Percentiles rank a stretch among this genome's conserved stretches.
Conservation (phyloP, 2,113 vertebrate genomes). For the Aegotheles bennettii region DNA sequence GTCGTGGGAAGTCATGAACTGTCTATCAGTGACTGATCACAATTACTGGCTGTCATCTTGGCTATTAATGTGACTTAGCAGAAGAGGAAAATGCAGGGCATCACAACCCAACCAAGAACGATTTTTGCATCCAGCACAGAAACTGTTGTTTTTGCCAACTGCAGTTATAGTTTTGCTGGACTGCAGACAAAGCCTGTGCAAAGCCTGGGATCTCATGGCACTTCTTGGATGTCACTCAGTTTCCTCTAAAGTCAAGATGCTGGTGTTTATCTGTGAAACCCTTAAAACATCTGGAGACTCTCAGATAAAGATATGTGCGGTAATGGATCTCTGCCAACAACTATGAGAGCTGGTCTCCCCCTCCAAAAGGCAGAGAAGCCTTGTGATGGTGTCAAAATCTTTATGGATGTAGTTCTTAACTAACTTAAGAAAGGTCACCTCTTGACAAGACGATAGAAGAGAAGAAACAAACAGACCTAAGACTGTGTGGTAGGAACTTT, state of each 20-base stretch:
- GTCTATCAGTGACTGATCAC: background rate
- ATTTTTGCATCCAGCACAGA: background rate
- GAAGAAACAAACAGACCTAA: no score
- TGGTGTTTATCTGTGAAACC: slow-evolving; percentile 19
- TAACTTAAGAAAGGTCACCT: no score
- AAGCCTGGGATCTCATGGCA: background rate
- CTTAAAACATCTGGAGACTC: background rate
- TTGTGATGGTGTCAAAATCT: no score
- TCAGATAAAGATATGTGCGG: background rate
- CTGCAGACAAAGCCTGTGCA: background rate
- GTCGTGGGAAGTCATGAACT: background rate
- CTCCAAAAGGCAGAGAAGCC: background rate
- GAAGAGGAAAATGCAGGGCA: background rate
- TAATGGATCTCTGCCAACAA: background rate
- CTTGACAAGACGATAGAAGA: no score
- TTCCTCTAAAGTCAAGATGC: background rate
- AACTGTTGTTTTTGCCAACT: background rate
- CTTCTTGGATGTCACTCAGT: background rate
- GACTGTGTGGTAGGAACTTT: no score
- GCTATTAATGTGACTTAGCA: background rate
- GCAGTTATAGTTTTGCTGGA: background rate
- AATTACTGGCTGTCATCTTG: background rate
- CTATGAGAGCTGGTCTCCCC: background rate
- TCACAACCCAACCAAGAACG: background rate
- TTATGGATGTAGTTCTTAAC: no score